These are phyloP conservation scores for Bettongia penicillata DNA, from an alignment of 2,113 vertebrate genomes.

Conservation along the genomic window DNA sequence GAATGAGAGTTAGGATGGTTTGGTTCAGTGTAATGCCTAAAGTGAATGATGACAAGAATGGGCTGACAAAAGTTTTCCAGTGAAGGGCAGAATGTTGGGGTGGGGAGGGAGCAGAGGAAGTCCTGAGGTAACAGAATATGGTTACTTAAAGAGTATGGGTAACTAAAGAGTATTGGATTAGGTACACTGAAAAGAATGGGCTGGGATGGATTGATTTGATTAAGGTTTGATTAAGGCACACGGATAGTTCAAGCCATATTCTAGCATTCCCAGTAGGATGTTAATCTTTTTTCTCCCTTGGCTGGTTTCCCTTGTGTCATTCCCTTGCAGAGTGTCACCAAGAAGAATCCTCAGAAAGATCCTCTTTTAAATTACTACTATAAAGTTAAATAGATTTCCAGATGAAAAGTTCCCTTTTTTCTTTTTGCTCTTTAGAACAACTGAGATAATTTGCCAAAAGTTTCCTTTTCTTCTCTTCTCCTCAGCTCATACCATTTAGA, in stretches of 20 bases:
- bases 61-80: neutral
- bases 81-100: neutral
- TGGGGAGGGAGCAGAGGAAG: neutral
- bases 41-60: neutral
- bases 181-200: neutral
- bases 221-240: neutral
- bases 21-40: neutral
- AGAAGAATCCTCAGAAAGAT: neutral
- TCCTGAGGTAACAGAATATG: neutral
- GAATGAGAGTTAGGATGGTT: neutral
- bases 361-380: neutral
- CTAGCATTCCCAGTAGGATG: neutral
- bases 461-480: neutral
- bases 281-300: neutral
- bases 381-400: neutral
- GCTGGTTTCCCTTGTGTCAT: neutral
- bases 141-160: neutral
- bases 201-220: neutral
- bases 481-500: neutral
- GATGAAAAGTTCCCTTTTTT: neutral
- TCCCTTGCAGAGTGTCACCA: neutral
- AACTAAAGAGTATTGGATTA: neutral
- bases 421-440: neutral
- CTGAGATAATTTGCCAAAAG: neutral
- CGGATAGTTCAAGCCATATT: neutral